Evolutionary conservation across 2,113 vertebrate species (phyloP).

Genomic region (Chionis minor): DNA sequence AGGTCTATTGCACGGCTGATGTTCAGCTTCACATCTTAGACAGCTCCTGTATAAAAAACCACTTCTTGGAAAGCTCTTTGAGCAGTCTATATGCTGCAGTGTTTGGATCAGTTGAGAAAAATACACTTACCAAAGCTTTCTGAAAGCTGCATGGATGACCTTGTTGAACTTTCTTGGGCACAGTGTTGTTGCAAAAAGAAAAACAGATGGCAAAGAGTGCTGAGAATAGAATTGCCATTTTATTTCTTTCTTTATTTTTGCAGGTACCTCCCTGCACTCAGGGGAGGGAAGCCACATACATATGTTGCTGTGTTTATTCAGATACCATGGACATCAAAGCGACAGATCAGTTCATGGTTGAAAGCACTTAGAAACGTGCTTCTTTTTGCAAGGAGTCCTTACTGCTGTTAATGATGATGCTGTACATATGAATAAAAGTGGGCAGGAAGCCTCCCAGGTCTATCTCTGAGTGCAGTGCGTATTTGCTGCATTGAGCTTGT

Average conservation of each 20-base stretch:
- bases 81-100: background rate
- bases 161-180: background rate
- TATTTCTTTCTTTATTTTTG: background rate
- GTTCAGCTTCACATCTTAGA: background rate
- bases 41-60: background rate
- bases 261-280: background rate
- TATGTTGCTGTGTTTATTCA: background rate
- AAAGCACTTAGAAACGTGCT: background rate
- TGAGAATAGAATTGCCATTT: background rate
- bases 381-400: background rate
- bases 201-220: background rate
- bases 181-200: background rate
- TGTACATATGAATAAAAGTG: rapidly evolving
- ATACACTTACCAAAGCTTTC: background rate
- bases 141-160: background rate
- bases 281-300: background rate
- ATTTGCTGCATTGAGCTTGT: background rate
- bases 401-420: background rate
- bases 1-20: background rate
- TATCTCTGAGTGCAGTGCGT: rapidly evolving
- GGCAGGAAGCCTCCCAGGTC: background rate
- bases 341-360: background rate
- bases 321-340: background rate
- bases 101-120: conserved; percentile 1
- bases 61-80: background rate